phyloP scores from a whole-genome alignment of 2,797 vertebrate genomes.

The Sebastolobus alascanus region DNA sequence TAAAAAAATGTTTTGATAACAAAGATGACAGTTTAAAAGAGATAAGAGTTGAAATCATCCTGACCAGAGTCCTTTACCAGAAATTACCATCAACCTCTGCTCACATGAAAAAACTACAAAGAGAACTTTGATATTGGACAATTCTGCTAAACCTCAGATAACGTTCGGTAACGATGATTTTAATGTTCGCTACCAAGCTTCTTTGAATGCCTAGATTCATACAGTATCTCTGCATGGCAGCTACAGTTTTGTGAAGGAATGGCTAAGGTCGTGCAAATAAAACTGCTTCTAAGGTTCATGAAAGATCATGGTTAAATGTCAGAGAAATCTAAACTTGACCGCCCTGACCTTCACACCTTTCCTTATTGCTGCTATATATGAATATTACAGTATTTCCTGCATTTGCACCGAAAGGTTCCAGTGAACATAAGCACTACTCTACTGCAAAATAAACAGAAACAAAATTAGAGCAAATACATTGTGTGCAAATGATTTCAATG shows the following conservation, averaged over 20 bases:
- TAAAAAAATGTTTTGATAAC: not conserved
- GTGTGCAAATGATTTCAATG: not conserved
- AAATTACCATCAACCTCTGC: not conserved
- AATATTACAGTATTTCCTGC: not conserved
- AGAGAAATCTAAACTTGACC: conserved; percentile 1
- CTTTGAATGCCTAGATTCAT: not conserved
- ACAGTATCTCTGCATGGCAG: not conserved
- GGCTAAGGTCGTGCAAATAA: not conserved
- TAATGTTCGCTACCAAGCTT: not conserved
- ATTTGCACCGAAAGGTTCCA: not conserved
- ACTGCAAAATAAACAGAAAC: not conserved
- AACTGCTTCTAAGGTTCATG: not conserved
- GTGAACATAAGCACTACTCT: not conserved
- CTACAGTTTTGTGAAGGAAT: not conserved
- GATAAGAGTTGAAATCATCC: not conserved
- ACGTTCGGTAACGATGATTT: not conserved
- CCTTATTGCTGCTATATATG: not conserved
- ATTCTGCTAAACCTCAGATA: not conserved
- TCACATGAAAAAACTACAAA: not conserved
- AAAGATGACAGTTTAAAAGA: no score
- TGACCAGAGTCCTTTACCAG: not conserved
- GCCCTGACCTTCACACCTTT: not conserved
- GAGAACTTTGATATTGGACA: not conserved
- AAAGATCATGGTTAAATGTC: conserved; percentile 19
- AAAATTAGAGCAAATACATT: not conserved